Evolutionary conservation across 2,888 invertebrate genomes (phyloP).

Genomic region (Andrena praecox): DNA sequence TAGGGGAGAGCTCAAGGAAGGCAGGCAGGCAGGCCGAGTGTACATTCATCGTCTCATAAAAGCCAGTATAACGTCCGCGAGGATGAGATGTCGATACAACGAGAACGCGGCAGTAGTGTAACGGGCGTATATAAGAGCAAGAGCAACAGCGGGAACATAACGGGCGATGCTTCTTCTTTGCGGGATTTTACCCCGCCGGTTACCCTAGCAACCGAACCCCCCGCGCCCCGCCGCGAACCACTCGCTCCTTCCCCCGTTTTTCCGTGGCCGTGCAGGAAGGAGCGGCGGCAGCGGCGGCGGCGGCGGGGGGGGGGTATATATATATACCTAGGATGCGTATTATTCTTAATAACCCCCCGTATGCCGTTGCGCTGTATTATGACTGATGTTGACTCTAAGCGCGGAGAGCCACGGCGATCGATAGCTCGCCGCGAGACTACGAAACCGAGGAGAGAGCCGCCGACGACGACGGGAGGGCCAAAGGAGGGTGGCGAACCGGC

Average conservation of each 20-base stretch:
- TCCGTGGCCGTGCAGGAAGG: constrained; percentile 58
- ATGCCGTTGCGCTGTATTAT: constrained; percentile 83
- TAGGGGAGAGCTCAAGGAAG: constrained; percentile 30
- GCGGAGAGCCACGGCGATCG: constrained; percentile 76
- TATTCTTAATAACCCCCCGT: constrained; percentile 84
- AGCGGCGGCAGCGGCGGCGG: too few relatives aligned
- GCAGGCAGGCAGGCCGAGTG: constrained; percentile 56
- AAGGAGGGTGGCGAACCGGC: constrained; percentile 35
- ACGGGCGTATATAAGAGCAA: constrained; percentile 50
- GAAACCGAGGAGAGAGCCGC: constrained; percentile 48
- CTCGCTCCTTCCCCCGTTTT: constrained; percentile 59
- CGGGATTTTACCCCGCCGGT: constrained; percentile 84
- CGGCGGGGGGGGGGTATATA: constrained; percentile 48
- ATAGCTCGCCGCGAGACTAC: constrained; percentile 68
- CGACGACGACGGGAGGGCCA: constrained; percentile 46
- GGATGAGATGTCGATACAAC: constrained; percentile 81
- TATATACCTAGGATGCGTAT: constrained; percentile 83
- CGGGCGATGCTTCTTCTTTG: constrained; percentile 83
- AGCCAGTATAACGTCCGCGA: constrained; percentile 77
- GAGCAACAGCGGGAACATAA: constrained; percentile 59
- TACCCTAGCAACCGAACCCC: constrained; percentile 81
- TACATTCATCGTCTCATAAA: constrained; percentile 76
- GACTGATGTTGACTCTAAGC: constrained; percentile 85
- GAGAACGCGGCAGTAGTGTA: constrained; percentile 49
- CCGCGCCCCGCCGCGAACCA: constrained; percentile 66